These are phyloP conservation scores for Caenorhabditis elegans DNA, from an alignment of 1,140 invertebrate genomes.

Conservation along the genomic window WBcel235 BX284604.4:4809001-4809500, in stretches of 20 bases:
- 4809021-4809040: slow-evolving; percentile 26
- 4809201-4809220: neutral
- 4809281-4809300: slow-evolving; percentile 31
- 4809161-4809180: neutral
- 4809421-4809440: slow-evolving; percentile 40
- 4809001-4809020: slow-evolving; percentile 9
- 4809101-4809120: slow-evolving; percentile 45
- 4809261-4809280: neutral
- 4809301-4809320: slow-evolving; percentile 41
- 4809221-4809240: slow-evolving; percentile 45
- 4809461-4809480: slow-evolving; percentile 43
- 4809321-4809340: slow-evolving; percentile 37
- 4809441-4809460: slow-evolving; percentile 38
- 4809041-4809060: slow-evolving; percentile 34
- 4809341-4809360: slow-evolving; percentile 16
- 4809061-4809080: slow-evolving; percentile 27
- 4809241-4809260: slow-evolving; percentile 43
- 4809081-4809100: slow-evolving; percentile 28
- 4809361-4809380: neutral
- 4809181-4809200: neutral
- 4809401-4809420: neutral
- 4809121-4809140: slow-evolving; percentile 18
- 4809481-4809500: slow-evolving; percentile 46
- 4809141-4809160: slow-evolving; percentile 46
- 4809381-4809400: neutral